A percentile compares a stretch with the other conserved stretches of the same genome.
Evolutionary conservation across 2,797 vertebrate genomes (phyloP).

Genomic region (Chanos chanos): DNA sequence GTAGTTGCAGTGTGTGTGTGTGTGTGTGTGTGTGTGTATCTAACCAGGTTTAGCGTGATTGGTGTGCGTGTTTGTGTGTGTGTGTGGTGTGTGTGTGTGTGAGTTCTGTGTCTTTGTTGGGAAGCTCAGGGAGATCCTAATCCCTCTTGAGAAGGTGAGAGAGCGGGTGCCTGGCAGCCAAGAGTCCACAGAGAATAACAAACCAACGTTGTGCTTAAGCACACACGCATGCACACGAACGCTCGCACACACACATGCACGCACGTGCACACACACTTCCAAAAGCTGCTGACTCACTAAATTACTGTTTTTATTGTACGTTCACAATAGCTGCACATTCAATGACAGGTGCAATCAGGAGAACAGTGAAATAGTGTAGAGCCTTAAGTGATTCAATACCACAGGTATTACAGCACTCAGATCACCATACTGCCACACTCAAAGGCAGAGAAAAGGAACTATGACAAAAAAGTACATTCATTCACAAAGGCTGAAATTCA

Average conservation of each 20-base stretch:
- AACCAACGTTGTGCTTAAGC: constrained; percentile 15
- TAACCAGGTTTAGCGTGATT: not conserved
- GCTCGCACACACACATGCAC: too few relatives aligned
- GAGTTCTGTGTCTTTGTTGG: not conserved
- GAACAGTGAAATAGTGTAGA: too few relatives aligned
- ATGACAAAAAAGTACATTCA: not conserved
- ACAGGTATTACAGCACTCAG: too few relatives aligned
- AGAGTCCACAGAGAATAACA: constrained; percentile 57
- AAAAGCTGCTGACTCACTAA: constrained; percentile 12
- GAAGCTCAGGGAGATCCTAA: constrained; percentile 49
- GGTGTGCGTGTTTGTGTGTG: not conserved
- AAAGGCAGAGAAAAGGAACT: not conserved
- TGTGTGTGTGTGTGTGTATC: not conserved
- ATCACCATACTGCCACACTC: not conserved
- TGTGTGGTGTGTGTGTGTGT: constrained; percentile 6
- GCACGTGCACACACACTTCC: not conserved
- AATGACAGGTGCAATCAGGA: too few relatives aligned
- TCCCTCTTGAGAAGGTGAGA: constrained; percentile 61
- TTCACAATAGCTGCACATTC: not conserved
- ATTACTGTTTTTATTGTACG: too few relatives aligned
- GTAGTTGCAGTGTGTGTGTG: not conserved
- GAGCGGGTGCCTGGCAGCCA: constrained; percentile 70
- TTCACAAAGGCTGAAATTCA: not conserved
- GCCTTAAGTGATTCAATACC: too few relatives aligned
- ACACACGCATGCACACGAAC: constrained; percentile 10